Base-by-base conservation (phyloP, 2,113 vertebrate genomes). In the Cygnus buccinator region DNA sequence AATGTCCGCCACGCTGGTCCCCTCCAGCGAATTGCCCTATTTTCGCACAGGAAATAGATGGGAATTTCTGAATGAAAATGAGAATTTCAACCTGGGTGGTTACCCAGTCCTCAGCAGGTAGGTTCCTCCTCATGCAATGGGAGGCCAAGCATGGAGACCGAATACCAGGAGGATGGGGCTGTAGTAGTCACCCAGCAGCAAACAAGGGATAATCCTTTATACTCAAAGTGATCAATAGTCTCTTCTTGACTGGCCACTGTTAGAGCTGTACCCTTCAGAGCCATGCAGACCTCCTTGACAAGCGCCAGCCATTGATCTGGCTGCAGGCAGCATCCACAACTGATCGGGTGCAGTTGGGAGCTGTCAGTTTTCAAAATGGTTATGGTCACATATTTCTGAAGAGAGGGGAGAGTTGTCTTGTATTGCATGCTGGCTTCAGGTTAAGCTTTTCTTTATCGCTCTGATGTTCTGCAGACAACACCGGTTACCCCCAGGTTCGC, bases 361-460 rank as follows among this genome's bases (percentile, higher is more conserved):
- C 62, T 41, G 61, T 78, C 73, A 68, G 71, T 93, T 93, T 89
- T 85, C 6, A 3, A 83, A 91, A 84, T 35, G 39, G 77, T 87
- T 87, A 66, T 75, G 62, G 58, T 52, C 21, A 4, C 66, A 65
- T 54, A 20, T 78, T 91, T 91, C 77, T 87, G 77, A 61, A 68
- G 87, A 89, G 78, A 73, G 79, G 57, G 79, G 57, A 84, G 58
- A 76, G 29, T 70, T 78, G 73, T 85, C 74, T 87, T 62, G 41
- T 95, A 25, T 85, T 75, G 54, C 59, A 13, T 57, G 41, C 84
- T 94, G 89, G 78, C 87, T 94, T 87, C 77, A 72, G 77, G 87
- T 94, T 91, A 89, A 91, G 66, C 61, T 87, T 48, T 93, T 74
- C n/a, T 80, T 93, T 94, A 87, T 88, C 15, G 1, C 44, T 76